phyloP scores from a whole-genome alignment of 2,797 vertebrate species.

The Falco cherrug region DNA sequence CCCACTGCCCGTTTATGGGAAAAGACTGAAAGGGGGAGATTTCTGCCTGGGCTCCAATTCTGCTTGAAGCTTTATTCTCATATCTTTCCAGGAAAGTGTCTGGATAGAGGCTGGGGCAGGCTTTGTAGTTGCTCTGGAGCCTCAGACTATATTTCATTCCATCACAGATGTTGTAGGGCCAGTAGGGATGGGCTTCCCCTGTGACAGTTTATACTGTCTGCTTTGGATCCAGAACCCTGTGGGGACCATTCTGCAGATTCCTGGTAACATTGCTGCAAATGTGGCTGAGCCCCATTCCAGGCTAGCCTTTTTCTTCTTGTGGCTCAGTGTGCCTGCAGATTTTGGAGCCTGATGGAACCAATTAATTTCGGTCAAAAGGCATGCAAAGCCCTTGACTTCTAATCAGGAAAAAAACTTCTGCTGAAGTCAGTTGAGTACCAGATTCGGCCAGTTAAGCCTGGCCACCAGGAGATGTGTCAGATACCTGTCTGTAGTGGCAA shows the following conservation, averaged over 20 bases:
- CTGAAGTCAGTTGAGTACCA: background rate
- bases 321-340: background rate
- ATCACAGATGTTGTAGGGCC: background rate
- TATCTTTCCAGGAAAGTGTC: background rate
- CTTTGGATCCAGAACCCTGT: background rate
- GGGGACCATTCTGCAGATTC: background rate
- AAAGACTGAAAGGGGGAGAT: background rate
- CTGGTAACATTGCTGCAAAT: rapidly evolving
- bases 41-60: background rate
- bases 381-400: background rate
- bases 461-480: background rate
- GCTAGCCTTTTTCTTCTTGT: background rate
- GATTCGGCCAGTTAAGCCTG: background rate
- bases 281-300: background rate
- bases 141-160: background rate
- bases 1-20: background rate
- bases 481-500: constrained; percentile 10
- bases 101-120: background rate
- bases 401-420: background rate
- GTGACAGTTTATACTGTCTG: background rate
- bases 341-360: background rate
- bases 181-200: background rate
- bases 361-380: background rate
- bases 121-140: background rate
- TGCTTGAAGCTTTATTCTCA: background rate